These are phyloP conservation scores for Solea senegalensis DNA, from an alignment of 2,113 vertebrate species.

Conservation along the genomic window DNA sequence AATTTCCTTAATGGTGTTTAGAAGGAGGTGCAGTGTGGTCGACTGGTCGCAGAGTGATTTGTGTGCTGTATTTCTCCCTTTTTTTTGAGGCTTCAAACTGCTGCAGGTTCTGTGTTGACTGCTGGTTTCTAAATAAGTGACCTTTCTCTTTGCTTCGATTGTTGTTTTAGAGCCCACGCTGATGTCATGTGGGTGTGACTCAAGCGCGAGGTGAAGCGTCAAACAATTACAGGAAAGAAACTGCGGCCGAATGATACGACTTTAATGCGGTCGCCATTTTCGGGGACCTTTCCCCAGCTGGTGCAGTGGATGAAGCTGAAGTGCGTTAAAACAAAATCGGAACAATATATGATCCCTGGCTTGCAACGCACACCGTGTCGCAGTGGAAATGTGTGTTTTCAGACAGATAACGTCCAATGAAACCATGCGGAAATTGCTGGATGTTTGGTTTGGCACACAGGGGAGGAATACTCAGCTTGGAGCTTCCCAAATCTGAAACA, in stretches of 20 bases:
- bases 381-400: constrained; percentile 67
- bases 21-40: constrained; percentile 5
- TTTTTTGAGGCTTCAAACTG: background rate
- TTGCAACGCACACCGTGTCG: background rate
- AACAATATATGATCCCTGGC: constrained; percentile 12
- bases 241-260: background rate
- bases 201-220: constrained; percentile 2
- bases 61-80: background rate
- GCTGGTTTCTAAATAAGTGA: background rate
- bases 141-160: background rate
- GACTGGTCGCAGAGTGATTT: constrained; percentile 6
- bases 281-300: constrained; percentile 3
- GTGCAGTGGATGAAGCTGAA: background rate
- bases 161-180: background rate
- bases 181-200: background rate
- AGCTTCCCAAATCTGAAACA: constrained; percentile 23
- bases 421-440: constrained; percentile 46
- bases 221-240: constrained; percentile 44
- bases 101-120: background rate
- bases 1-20: constrained; percentile 54
- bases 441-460: constrained; percentile 58
- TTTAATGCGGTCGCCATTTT: constrained; percentile 11
- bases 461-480: background rate
- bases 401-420: constrained; percentile 52
- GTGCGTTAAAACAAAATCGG: constrained; percentile 4